phyloP scores from a whole-genome alignment of 2,797 vertebrate genomes.

The Smutsia temminckii region DNA sequence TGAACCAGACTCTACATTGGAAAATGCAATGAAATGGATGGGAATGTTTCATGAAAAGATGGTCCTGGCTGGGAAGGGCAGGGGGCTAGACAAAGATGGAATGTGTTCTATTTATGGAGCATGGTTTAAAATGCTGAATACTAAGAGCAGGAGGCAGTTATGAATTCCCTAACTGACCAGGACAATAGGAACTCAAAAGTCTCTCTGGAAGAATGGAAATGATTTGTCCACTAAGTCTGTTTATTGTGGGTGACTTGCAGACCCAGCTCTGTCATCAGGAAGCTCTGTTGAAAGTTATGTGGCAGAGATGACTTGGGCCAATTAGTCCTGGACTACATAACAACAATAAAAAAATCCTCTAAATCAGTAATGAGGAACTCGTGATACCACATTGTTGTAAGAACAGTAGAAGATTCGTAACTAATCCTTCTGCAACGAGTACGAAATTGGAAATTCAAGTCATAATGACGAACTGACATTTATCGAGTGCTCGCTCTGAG shows the following conservation, averaged over 20 bases:
- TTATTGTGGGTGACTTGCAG: not conserved
- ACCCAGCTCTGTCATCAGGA: not conserved
- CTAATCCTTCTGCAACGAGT: not conserved
- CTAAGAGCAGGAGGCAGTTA: not conserved
- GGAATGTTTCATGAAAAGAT: not conserved
- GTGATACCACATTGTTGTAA: not conserved
- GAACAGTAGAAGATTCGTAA: conserved; percentile 14
- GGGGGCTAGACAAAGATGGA: not conserved
- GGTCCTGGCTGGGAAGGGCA: not conserved
- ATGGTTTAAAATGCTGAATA: not conserved
- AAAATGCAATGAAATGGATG: not conserved
- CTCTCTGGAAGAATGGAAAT: not conserved
- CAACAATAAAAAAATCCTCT: not conserved
- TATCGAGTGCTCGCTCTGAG: not conserved
- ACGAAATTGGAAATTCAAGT: not conserved
- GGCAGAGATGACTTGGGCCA: not conserved
- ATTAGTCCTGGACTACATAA: not conserved
- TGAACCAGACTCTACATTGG: not conserved
- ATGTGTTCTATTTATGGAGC: not conserved
- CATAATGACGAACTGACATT: not conserved
- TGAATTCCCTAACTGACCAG: not conserved
- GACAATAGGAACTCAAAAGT: conserved; percentile 20
- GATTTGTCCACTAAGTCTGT: not conserved
- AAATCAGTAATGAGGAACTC: not conserved
- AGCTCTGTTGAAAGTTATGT: not conserved